Base-by-base conservation (phyloP, 2,113 vertebrate genomes). In the Peromyscus maniculatus region DNA sequence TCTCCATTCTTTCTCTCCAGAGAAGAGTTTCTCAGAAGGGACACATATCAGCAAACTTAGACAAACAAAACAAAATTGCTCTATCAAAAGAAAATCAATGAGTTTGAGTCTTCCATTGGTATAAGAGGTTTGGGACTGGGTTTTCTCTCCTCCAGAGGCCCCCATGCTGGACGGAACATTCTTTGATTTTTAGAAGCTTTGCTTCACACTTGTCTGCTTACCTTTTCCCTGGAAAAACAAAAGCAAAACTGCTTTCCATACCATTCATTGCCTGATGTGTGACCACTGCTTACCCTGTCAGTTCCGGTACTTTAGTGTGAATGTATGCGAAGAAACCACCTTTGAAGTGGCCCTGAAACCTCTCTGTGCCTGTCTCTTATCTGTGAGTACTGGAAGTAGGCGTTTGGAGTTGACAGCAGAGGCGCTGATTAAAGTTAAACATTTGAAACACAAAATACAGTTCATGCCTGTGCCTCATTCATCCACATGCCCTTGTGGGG, bases 271-370 rank as follows among this genome's bases (percentile, higher is more conserved):
- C 19, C 4, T 16, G 10, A 22, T 31, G 55, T 26, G 11, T 67
- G 55, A 21, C 26, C 1, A 1, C 36, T 17, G 7, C 11, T 0
- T 3, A 11, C n/a, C 1, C 11, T 19, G 11, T 3, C 2, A 0
- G 33, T 15, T 2, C 3, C 1, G 26, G n/a, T 43, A 64, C 82
- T 43, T 43, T 0, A 33, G 2, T 28, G 52, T 64, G 15, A 3
- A 16, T 26, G 7, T n/a, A 2, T 39, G 13, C 3, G 21, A 43
- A 49, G 22, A 78, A 17, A 8, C n/a, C 19, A 0, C 5, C 2
- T 24, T 21, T 0, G 5, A 49, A 19, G 55, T 16, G 28, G 1
- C 55, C 49, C 15, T 43, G 11, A 21, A 4, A 24, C 17, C 11
- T 43, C 52, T 74, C 10, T 17, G 33, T 17, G 33, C 49, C 11